These are phyloP conservation scores for Cryptosula pallasiana DNA, from an alignment of 2,888 invertebrate genomes.

Conservation along the genomic window DNA sequence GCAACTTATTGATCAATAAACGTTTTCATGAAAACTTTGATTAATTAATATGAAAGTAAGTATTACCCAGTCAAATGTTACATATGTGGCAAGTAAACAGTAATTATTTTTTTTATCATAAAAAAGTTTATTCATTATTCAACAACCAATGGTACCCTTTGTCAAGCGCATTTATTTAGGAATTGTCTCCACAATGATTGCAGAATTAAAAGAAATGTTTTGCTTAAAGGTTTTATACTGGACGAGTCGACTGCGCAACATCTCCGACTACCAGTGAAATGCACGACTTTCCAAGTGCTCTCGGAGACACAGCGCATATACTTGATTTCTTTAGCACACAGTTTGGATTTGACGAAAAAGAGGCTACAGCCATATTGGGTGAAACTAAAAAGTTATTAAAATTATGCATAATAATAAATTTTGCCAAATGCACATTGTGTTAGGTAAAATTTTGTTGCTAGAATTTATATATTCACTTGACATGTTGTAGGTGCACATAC, in stretches of 20 bases:
- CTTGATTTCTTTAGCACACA: background rate
- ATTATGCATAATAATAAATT: too few species aligned
- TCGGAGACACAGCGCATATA: background rate
- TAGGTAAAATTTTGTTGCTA: too few species aligned
- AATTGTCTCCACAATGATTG: too few species aligned
- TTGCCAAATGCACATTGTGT: too few species aligned
- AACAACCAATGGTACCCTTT: too few species aligned
- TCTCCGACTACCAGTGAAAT: background rate
- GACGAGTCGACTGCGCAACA: background rate
- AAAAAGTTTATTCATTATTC: background rate
- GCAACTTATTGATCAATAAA: too few species aligned
- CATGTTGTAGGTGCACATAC: background rate
- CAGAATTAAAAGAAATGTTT: background rate
- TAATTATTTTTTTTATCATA: background rate
- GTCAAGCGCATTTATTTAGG: too few species aligned
- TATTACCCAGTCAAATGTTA: too few species aligned
- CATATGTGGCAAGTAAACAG: too few species aligned
- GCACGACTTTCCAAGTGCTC: background rate
- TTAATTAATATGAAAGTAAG: too few species aligned
- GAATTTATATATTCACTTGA: too few species aligned
- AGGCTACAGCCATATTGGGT: constrained; percentile 8
- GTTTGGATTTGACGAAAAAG: constrained; percentile 7
- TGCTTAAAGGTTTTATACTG: background rate
- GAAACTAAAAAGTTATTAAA: background rate
- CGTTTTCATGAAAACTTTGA: too few species aligned